phyloP scores from a whole-genome alignment of 1,140 invertebrate genomes.

The Trichomalopsis sarcophagae region DNA sequence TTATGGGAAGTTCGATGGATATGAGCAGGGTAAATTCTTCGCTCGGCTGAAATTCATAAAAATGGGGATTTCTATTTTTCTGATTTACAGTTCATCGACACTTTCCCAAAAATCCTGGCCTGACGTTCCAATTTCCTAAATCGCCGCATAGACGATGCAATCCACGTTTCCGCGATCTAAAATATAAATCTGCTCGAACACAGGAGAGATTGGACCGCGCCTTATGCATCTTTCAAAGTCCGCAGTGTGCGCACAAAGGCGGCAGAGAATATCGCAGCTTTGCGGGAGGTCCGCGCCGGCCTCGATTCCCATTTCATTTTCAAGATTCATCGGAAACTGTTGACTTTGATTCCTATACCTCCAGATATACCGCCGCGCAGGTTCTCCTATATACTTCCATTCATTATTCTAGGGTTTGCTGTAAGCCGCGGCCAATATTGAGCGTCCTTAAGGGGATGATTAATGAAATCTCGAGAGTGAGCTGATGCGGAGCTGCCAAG shows the following conservation, averaged over 20 bases:
- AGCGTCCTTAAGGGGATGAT: constrained; percentile 8
- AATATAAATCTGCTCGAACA: background rate
- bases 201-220: background rate
- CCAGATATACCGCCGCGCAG: no score
- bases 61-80: no score
- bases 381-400: background rate
- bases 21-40: no score
- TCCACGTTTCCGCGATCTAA: no score
- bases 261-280: background rate
- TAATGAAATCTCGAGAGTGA: constrained; percentile 8
- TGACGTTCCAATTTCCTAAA: background rate
- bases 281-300: background rate
- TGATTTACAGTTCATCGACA: no score
- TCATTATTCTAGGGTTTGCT: background rate
- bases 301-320: background rate
- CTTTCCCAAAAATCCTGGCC: no score
- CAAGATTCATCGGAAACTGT: background rate
- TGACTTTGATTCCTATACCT: background rate
- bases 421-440: background rate
- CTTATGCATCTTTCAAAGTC: background rate
- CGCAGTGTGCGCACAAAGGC: background rate
- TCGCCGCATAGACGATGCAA: no score
- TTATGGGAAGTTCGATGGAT: background rate
- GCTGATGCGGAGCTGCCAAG: background rate
- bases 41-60: no score